Evolutionary conservation across 2,113 vertebrate species (phyloP), one percentile per base, ranked within the genome.

Genomic region (Epinephelus lanceolatus): DNA sequence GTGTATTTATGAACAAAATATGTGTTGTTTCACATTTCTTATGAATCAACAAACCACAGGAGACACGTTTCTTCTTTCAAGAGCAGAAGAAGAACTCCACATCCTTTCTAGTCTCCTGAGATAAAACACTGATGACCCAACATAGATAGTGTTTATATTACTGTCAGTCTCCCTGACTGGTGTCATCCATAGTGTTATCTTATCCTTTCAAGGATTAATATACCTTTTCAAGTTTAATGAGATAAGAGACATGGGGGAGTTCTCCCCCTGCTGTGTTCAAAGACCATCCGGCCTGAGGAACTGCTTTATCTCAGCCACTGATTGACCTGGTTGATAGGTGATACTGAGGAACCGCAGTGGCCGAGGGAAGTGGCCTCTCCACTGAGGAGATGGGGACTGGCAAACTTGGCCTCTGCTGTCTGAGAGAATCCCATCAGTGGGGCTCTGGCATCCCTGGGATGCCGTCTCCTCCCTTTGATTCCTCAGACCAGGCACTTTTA

Each of bases 221-320:
- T 96, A 95, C 95, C 95, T 96, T 95, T 96, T 97, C 96, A 97
- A 95, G 95, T 95, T 97, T 97, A 98, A 97, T 96, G 94, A 98
- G 97, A 97, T 97, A 96, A 96, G 96, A 95, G 95, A 94, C 94
- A 86, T 75, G 92, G 91, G 90, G 93, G 63, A 94, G 94, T 95
- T 90, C 84, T 95, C 85, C 94, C 90, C 93, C 90, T 90, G 94
- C 93, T 94, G 95, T 94, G 93, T 96, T 97, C 95, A 97, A 96
- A 97, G 97, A 95, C 96, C 92, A 93, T 93, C 90, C 94, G 92
- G 75, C 96, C 94, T 92, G 71, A 96, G 94, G 94, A 95, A 83
- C 97, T 97, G 97, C 93, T 97, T 97, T 97, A 95, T 97, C 95
- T 98, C 96, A 96, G 95, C 76, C 94, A 92, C 95, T 96, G 97